Evolutionary conservation across 2,888 invertebrate genomes (phyloP).

Genomic region (Andrena hattorfiana): DNA sequence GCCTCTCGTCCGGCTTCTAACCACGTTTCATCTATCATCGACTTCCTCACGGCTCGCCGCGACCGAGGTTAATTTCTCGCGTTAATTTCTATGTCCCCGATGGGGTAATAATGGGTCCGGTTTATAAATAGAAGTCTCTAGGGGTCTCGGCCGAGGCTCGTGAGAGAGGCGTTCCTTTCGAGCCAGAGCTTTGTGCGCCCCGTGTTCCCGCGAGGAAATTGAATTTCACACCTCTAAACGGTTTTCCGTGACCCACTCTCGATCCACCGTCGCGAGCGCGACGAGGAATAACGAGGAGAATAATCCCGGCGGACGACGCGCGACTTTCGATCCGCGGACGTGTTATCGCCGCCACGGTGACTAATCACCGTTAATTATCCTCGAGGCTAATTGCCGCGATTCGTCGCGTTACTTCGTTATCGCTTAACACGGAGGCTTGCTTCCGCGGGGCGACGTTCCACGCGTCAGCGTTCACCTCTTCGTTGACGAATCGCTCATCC

Average conservation of each 20-base stretch:
- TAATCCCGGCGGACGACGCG: not conserved
- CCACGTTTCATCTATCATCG: slow-evolving; percentile 55
- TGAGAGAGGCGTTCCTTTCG: not conserved
- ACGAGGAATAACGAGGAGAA: not conserved
- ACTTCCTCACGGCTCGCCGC: slow-evolving; percentile 29
- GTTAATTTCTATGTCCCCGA: slow-evolving; percentile 59
- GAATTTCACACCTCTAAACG: not conserved
- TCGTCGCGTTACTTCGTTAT: slow-evolving; percentile 42
- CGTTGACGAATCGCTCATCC: not conserved
- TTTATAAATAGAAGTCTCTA: slow-evolving; percentile 53
- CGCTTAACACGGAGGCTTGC: not conserved
- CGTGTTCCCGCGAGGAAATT: slow-evolving; percentile 9
- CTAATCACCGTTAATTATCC: slow-evolving; percentile 54
- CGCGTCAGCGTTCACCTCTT: not conserved
- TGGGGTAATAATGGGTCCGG: slow-evolving; percentile 55
- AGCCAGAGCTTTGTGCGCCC: not conserved
- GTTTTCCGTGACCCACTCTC: not conserved
- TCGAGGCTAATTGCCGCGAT: slow-evolving; percentile 40
- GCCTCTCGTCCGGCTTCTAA: slow-evolving; percentile 22
- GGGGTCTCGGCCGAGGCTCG: not conserved
- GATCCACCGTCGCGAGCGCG: not conserved
- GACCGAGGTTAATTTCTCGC: slow-evolving; percentile 52
- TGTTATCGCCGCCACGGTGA: slow-evolving; percentile 17
- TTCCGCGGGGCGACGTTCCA: slow-evolving; percentile 2
- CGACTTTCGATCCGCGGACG: not conserved